Percentiles rank a stretch among this genome's conserved stretches.
These are phyloP conservation scores for Smutsia temminckii DNA, from an alignment of 2,797 vertebrate species.

Conservation along the genomic window DNA sequence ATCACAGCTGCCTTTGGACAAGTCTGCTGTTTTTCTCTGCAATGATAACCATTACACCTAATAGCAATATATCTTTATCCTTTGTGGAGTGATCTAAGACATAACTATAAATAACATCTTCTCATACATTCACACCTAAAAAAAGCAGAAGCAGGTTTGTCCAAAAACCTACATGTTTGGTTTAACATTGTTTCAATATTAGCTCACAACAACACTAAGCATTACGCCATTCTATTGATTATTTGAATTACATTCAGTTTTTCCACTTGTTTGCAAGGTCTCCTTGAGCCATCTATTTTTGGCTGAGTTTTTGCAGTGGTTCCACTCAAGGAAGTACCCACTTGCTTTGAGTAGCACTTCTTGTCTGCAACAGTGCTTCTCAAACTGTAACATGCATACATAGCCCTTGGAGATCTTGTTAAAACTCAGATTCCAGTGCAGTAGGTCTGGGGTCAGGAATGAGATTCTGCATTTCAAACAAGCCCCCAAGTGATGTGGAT, in stretches of 20 bases:
- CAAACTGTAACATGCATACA: neutral
- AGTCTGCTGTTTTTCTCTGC: constrained; percentile 3
- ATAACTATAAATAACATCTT: constrained; percentile 39
- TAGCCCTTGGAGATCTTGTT: neutral
- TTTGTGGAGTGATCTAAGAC: constrained; percentile 29
- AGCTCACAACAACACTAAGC: constrained; percentile 38
- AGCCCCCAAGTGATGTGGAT: neutral
- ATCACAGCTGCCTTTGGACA: neutral
- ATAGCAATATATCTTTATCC: neutral
- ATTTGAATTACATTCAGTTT: constrained; percentile 58
- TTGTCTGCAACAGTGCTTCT: constrained; percentile 20
- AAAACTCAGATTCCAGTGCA: neutral
- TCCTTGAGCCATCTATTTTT: constrained; percentile 63
- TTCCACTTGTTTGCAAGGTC: constrained; percentile 47
- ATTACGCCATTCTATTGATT: neutral
- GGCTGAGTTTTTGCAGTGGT: constrained; percentile 16
- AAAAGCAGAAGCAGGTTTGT: constrained; percentile 17
- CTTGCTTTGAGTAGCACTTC: constrained; percentile 43
- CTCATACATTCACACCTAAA: neutral
- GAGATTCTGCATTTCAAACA: neutral
- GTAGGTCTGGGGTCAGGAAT: neutral
- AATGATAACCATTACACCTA: constrained; percentile 1
- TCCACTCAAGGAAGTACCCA: constrained; percentile 49
- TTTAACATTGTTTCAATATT: constrained; percentile 54
- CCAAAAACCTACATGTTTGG: constrained; percentile 24